Evolutionary conservation across 2,888 invertebrate species (phyloP).

Genomic region (Drosophila helvetica): DNA sequence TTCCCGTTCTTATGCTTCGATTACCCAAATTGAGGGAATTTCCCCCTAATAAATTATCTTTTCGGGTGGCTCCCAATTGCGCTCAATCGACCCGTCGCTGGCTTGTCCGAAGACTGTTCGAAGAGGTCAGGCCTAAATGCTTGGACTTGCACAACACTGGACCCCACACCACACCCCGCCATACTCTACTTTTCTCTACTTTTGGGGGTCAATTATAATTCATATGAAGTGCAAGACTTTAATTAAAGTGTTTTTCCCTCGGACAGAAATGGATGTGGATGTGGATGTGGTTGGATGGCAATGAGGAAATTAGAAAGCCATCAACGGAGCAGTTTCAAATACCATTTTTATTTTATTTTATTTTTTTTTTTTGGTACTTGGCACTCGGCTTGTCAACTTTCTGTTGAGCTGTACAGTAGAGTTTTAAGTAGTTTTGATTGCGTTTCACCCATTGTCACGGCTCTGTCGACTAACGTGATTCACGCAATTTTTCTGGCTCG

Average conservation of each 20-base stretch:
- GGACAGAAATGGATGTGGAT: background rate
- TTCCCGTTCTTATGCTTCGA: conserved; percentile 7
- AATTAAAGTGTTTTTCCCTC: conserved; percentile 36
- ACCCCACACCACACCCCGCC: conserved; percentile 1
- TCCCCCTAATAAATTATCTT: background rate
- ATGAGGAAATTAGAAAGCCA: conserved; percentile 52
- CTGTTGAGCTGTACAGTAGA: conserved; percentile 16
- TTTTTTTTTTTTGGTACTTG: conserved; percentile 9
- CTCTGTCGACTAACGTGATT: conserved; percentile 61
- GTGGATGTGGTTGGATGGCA: background rate
- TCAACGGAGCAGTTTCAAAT: conserved; percentile 31
- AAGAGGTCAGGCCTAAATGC: conserved; percentile 25
- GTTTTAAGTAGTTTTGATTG: conserved; percentile 36
- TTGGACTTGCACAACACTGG: conserved; percentile 23
- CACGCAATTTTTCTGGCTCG: conserved; percentile 45
- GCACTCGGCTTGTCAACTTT: conserved; percentile 28
- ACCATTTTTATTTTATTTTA: too few species aligned
- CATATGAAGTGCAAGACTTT: conserved; percentile 43
- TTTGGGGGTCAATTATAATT: conserved; percentile 68
- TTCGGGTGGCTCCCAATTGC: conserved; percentile 19
- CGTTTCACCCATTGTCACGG: conserved; percentile 24
- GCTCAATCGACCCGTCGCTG: conserved; percentile 28
- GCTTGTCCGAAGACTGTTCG: too few species aligned
- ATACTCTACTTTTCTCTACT: conserved; percentile 1
- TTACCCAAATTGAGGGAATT: conserved; percentile 22